phyloP scores from a whole-genome alignment of 2,797 vertebrate genomes.

The Megaceryle alcyon region DNA sequence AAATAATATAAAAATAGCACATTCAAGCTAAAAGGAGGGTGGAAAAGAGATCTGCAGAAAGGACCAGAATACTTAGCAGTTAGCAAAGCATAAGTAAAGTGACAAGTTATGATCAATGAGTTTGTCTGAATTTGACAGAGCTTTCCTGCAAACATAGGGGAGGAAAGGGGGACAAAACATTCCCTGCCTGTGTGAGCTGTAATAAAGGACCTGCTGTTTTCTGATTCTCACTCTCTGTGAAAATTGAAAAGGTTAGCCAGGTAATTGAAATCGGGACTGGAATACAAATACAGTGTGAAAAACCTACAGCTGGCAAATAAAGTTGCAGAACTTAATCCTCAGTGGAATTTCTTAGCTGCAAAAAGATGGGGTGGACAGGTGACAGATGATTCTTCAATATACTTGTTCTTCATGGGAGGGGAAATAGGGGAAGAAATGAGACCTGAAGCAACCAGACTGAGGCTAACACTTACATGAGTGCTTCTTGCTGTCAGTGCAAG shows the following conservation, averaged over 20 bases:
- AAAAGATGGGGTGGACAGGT: neutral
- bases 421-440: neutral
- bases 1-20: neutral
- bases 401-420: neutral
- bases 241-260: conserved; percentile 71
- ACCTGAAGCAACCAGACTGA: neutral
- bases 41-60: neutral
- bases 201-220: conserved; percentile 63
- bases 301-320: conserved; percentile 24
- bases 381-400: neutral
- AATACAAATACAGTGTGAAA: conserved; percentile 52
- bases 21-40: neutral
- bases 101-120: conserved; percentile 53
- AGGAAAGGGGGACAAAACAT: neutral
- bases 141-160: conserved; percentile 38
- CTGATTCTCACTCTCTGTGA: conserved; percentile 62
- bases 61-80: conserved; percentile 27
- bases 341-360: neutral
- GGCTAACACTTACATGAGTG: neutral
- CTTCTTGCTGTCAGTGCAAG: neutral
- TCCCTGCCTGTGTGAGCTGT: neutral
- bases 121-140: conserved; percentile 61
- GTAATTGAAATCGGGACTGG: conserved; percentile 73
- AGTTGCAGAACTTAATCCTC: neutral
- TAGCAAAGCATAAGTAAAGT: conserved; percentile 49